These are phyloP conservation scores for Gobio gobio DNA, from an alignment of 2,113 vertebrate genomes.

Conservation along the genomic window DNA sequence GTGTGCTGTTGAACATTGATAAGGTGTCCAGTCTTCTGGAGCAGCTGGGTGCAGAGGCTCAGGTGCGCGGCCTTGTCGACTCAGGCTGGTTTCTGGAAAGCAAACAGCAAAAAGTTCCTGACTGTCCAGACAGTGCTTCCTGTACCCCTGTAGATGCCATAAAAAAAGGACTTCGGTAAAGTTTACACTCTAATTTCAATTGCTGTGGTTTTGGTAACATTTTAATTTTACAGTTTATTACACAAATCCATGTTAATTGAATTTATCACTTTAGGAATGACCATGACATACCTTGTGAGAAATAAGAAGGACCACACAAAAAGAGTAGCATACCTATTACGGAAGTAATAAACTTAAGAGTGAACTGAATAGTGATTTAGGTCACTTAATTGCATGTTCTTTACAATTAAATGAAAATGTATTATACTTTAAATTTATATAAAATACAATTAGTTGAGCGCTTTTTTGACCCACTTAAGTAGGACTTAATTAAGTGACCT, in stretches of 20 bases:
- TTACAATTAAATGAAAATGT: neutral
- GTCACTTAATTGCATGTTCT: neutral
- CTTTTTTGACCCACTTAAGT: neutral
- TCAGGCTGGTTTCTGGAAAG: conserved; percentile 85
- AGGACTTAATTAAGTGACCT: no score
- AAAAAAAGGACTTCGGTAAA: conserved; percentile 80
- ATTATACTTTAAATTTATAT: neutral
- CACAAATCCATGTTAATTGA: neutral
- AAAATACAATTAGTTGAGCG: neutral
- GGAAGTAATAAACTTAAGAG: neutral
- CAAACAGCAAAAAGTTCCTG: conserved; percentile 74
- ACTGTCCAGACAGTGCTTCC: conserved; percentile 76
- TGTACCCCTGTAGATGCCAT: conserved; percentile 80
- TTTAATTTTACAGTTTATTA: neutral
- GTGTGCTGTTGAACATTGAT: conserved; percentile 83
- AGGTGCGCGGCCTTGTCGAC: conserved; percentile 83
- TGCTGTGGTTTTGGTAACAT: neutral
- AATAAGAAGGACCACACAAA: neutral
- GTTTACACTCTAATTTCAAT: neutral
- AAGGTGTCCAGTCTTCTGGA: conserved; percentile 77
- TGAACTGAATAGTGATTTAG: no score
- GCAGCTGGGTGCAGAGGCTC: conserved; percentile 77
- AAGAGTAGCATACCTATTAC: neutral
- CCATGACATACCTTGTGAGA: neutral
- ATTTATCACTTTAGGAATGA: neutral